Percentiles rank a stretch among this genome's conserved stretches.
Conservation (phyloP, 1,140 invertebrate genomes). For the Drosophila leontia region DNA sequence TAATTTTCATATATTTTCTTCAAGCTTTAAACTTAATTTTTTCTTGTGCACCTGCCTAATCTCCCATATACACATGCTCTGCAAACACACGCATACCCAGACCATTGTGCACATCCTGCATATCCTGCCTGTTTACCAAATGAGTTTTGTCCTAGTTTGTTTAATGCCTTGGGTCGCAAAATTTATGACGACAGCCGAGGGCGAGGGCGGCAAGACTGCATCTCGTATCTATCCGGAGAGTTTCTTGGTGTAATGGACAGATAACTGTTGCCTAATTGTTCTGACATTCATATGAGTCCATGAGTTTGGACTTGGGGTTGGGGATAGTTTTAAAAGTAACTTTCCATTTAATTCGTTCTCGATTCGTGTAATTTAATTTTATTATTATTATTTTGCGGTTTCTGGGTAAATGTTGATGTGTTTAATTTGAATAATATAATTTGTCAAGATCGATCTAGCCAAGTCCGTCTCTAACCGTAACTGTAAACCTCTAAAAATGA, state of each 20-base stretch:
- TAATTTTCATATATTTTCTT: no score
- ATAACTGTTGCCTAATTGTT: slow-evolving; percentile 79
- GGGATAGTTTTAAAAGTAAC: slow-evolving; percentile 15
- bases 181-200: slow-evolving; percentile 42
- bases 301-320: not conserved
- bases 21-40: not conserved
- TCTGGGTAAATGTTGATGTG: not conserved
- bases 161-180: slow-evolving; percentile 60
- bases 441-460: no score
- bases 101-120: slow-evolving; percentile 64
- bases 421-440: not conserved
- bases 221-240: slow-evolving; percentile 45
- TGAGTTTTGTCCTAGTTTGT: slow-evolving; percentile 78
- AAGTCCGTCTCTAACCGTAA: no score
- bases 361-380: slow-evolving; percentile 4
- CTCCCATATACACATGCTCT: slow-evolving; percentile 17
- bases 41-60: slow-evolving; percentile 14
- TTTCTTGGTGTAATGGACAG: slow-evolving; percentile 73
- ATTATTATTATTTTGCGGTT: not conserved
- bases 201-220: not conserved
- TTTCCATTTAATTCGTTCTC: slow-evolving; percentile 25
- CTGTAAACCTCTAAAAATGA: no score
- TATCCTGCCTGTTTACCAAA: slow-evolving; percentile 76
- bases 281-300: slow-evolving; percentile 46
- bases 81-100: slow-evolving; percentile 9